Evolutionary conservation across 2,113 vertebrate species (phyloP).

Genomic region (Oriolus oriolus): DNA sequence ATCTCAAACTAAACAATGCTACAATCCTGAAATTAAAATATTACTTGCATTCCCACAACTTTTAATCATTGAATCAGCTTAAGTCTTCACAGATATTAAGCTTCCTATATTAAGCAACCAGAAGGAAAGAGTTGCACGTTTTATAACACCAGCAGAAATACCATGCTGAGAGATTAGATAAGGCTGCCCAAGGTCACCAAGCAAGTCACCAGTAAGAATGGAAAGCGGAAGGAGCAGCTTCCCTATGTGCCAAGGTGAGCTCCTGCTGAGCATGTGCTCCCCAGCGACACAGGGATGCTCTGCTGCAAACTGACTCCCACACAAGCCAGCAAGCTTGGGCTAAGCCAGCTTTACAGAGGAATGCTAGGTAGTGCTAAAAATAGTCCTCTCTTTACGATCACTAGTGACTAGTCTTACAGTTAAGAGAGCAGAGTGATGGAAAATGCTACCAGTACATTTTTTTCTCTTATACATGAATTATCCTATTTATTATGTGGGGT

Average conservation of each 20-base stretch:
- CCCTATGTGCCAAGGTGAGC: rapidly evolving
- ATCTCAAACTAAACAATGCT: background rate
- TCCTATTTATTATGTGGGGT: background rate
- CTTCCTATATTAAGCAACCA: background rate
- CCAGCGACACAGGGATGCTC: rapidly evolving
- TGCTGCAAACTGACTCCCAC: background rate
- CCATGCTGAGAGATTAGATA: background rate
- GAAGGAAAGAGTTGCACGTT: background rate
- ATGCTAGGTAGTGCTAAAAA: background rate
- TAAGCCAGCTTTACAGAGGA: background rate
- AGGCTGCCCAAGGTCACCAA: background rate
- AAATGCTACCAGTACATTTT: background rate
- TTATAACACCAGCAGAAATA: background rate
- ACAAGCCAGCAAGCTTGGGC: background rate
- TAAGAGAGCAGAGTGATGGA: background rate
- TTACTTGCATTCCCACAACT: background rate
- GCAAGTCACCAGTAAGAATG: background rate
- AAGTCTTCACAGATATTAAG: background rate
- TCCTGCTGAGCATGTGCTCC: rapidly evolving
- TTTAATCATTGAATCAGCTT: background rate
- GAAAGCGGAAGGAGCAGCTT: background rate
- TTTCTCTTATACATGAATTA: background rate
- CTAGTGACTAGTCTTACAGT: background rate
- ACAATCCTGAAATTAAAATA: background rate
- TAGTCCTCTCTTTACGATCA: background rate